phyloP scores from a whole-genome alignment of 2,113 vertebrate genomes.

The Terrapene triunguis region DNA sequence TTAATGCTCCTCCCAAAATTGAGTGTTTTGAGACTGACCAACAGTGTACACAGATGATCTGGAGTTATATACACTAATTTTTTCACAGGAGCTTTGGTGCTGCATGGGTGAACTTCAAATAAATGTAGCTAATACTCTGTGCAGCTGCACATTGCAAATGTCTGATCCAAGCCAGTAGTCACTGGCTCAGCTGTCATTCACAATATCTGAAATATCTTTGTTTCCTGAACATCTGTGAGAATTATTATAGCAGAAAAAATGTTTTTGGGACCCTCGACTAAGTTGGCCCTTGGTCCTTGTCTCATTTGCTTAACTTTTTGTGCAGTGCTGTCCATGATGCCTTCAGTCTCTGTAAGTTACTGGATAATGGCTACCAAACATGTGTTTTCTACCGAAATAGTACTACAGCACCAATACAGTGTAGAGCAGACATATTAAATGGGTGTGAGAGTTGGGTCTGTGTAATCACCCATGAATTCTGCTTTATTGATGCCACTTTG shows the following conservation, averaged over 20 bases:
- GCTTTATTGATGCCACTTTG: neutral
- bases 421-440: conserved; percentile 10
- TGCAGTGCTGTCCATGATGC: fast-evolving
- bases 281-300: neutral
- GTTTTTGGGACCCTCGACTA: neutral
- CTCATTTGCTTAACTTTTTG: neutral
- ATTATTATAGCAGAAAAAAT: neutral
- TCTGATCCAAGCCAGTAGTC: neutral
- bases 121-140: conserved; percentile 27
- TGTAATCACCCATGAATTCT: conserved; percentile 8
- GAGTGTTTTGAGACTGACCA: neutral
- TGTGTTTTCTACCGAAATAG: neutral
- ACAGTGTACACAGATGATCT: neutral
- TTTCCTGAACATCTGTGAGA: neutral
- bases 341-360: neutral
- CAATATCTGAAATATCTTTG: neutral
- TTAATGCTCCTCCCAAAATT: neutral
- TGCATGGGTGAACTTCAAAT: conserved; percentile 27
- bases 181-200: neutral
- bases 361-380: conserved; percentile 1
- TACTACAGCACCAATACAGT: neutral
- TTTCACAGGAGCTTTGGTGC: conserved; percentile 5
- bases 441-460: neutral
- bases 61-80: neutral
- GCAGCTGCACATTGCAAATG: conserved; percentile 23